These are phyloP conservation scores for Brachionus angularis DNA, from an alignment of 1,140 invertebrate genomes.

Conservation along the genomic window DNA sequence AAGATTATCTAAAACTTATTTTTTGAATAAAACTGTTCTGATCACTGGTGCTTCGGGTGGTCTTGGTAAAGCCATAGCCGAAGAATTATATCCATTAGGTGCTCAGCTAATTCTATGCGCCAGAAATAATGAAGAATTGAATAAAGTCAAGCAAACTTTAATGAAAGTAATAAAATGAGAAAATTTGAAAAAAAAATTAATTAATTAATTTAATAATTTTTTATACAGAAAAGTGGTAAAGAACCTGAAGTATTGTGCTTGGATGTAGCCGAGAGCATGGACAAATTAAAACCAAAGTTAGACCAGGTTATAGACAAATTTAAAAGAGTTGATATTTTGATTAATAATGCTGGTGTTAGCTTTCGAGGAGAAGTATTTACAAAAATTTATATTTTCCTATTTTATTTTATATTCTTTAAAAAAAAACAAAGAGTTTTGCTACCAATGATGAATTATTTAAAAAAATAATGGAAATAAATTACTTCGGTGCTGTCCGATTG, in stretches of 20 bases:
- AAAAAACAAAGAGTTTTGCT: constrained; percentile 24
- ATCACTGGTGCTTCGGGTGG: constrained; percentile 37
- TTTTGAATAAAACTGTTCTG: constrained; percentile 29
- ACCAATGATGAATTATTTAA: not conserved
- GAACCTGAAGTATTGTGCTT: constrained; percentile 39
- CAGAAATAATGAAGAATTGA: constrained; percentile 20
- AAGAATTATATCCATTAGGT: constrained; percentile 30
- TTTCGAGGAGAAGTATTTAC: constrained; percentile 37
- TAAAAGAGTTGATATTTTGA: constrained; percentile 25
- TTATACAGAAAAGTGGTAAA: constrained; percentile 5
- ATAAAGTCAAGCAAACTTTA: constrained; percentile 18
- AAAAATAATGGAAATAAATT: constrained; percentile 42
- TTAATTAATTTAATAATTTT: not conserved
- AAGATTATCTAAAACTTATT: constrained; percentile 8
- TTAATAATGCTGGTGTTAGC: constrained; percentile 43
- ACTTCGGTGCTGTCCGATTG: constrained; percentile 27
- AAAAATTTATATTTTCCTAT: too few species aligned
- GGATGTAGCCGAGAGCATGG: not conserved
- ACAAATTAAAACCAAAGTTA: constrained; percentile 13
- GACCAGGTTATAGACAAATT: constrained; percentile 5
- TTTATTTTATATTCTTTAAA: too few species aligned
- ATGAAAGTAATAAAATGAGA: constrained; percentile 6
- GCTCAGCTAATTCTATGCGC: constrained; percentile 30
- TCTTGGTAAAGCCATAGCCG: constrained; percentile 31
- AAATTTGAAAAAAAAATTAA: too few species aligned